These are phyloP conservation scores for Calephelis virginiensis DNA, from an alignment of 1,140 invertebrate species.

Conservation along the genomic window DNA sequence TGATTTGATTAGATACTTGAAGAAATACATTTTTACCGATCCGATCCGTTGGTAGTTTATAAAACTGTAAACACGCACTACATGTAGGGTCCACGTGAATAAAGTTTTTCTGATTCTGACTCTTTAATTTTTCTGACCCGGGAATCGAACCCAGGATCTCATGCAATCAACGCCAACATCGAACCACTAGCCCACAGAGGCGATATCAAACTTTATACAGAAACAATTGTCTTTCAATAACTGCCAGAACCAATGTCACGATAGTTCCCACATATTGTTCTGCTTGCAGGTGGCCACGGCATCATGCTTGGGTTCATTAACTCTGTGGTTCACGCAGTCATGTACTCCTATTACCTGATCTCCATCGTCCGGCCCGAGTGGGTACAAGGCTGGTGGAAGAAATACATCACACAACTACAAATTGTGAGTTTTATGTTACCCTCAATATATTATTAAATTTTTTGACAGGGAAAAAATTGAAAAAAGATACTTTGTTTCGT, in stretches of 20 bases:
- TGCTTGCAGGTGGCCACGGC: constrained; percentile 82
- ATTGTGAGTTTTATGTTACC: constrained; percentile 72
- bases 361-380: constrained; percentile 81
- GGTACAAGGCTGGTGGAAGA: constrained; percentile 91
- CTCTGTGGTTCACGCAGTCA: constrained; percentile 87
- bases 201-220: neutral
- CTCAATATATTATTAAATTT: constrained; percentile 1
- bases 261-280: constrained; percentile 3
- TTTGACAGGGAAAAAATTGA: too few species aligned
- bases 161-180: too few species aligned
- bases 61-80: too few species aligned
- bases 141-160: too few species aligned
- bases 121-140: too few species aligned
- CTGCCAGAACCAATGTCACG: neutral
- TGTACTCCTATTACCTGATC: constrained; percentile 88
- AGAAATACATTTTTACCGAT: too few species aligned
- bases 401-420: constrained; percentile 88
- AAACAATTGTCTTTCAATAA: neutral
- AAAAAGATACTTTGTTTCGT: too few species aligned
- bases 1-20: too few species aligned
- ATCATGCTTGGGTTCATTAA: constrained; percentile 87
- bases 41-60: too few species aligned
- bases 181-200: too few species aligned
- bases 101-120: too few species aligned
- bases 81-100: too few species aligned